Evolutionary conservation across 2,888 invertebrate genomes (phyloP).

Genomic region (Brachyopa scutellaris): DNA sequence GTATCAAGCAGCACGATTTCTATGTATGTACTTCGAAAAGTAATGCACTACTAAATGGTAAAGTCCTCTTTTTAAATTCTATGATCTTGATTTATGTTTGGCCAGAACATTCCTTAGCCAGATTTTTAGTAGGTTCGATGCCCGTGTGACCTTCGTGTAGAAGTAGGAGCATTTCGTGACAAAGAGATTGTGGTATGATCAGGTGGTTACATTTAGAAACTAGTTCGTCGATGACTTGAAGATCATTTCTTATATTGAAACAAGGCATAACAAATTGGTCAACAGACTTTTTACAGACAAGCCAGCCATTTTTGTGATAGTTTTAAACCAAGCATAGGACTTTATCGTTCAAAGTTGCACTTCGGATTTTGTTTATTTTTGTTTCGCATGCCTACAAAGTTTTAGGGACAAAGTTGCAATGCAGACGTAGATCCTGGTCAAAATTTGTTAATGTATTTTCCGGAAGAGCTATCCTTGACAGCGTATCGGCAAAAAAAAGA

Average conservation of each 20-base stretch:
- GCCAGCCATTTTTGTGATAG: no score
- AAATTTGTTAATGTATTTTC: background rate
- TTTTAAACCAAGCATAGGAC: no score
- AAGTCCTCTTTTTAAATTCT: slow-evolving; percentile 7
- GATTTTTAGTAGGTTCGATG: slow-evolving; percentile 71
- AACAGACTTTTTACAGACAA: no score
- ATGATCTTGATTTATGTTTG: slow-evolving; percentile 37
- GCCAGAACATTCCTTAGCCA: slow-evolving; percentile 74
- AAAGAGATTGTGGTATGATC: slow-evolving; percentile 73
- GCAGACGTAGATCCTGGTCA: slow-evolving; percentile 10
- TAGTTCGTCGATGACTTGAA: slow-evolving; percentile 38
- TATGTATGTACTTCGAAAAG: slow-evolving; percentile 36
- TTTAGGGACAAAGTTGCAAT: no score
- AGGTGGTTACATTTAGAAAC: slow-evolving; percentile 50
- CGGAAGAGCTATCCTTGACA: background rate
- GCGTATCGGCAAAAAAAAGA: background rate
- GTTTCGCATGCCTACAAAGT: no score
- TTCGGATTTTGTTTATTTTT: no score
- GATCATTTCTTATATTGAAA: slow-evolving; percentile 49
- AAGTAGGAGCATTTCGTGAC: no score
- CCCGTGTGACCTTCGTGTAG: slow-evolving; percentile 74
- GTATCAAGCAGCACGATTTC: slow-evolving; percentile 4
- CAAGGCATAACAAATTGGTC: slow-evolving; percentile 10
- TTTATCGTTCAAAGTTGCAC: no score
- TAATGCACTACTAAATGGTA: slow-evolving; percentile 34